Base-by-base conservation (phyloP, 2,113 vertebrate genomes). In the Etia nguti region DNA sequence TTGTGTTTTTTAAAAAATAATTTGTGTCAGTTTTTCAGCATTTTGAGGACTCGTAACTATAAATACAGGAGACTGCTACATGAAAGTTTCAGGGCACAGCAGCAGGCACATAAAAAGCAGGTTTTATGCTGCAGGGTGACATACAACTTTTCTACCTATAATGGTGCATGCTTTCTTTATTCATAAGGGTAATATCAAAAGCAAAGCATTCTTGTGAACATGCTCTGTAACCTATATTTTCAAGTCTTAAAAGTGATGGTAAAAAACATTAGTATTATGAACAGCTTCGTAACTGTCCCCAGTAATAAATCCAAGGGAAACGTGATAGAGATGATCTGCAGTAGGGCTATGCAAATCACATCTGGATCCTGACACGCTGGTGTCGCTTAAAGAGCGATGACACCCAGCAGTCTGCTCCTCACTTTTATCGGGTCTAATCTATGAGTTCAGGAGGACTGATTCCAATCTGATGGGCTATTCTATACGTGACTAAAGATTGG, bases 11-110 rank as follows among this genome's bases (percentile, higher is more conserved):
- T 0, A 41, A 73, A 50, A 73, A 65, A 1, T 1, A 65, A 65
- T 18, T 46, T 0, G 0, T 46, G 41, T 18, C 41, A 26, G 22
- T 46, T 73, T 48, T 73, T 73, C 43, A 16, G 0, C 38, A 43
- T 10, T 70, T 70, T 70, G n/a, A 43, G 0, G 38, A 16, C 41
- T 46, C 22, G 2, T 26, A 73, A 26, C 68, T 65, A 68, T 68
- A 38, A 38, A 68, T 11, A 75, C 13, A 26, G 15, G 41, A 73
- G 15, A 75, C 24, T 29, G 41, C 43, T 29, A 48, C 43, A 29
- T 50, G 24, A 20, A 29, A 31, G 24, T 46, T 75, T 50, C 43
- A 50, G 24, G 41, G 24, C 10, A n/a, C n/a, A n/a, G n/a, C n/a
- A 77, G 10, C 26, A 48, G 6, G 16, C 43, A 77, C 43, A 31